Percentiles rank a stretch among this genome's conserved stretches.
These are phyloP conservation scores for Acanthosepion esculentum DNA, from an alignment of 2,888 invertebrate species.

Conservation along the genomic window DNA sequence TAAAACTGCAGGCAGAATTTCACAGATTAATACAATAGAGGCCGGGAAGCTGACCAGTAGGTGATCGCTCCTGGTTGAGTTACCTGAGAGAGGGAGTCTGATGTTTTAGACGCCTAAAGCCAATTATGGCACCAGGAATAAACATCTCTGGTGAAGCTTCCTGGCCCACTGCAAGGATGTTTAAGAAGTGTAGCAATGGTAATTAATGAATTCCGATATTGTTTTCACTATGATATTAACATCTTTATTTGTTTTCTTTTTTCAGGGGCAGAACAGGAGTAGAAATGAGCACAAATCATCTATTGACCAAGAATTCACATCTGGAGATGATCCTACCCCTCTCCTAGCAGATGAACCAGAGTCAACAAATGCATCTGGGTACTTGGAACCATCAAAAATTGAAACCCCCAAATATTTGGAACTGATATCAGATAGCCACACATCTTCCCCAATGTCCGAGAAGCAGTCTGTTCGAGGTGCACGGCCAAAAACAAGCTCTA, in stretches of 20 bases:
- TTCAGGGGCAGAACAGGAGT: slow-evolving; percentile 17
- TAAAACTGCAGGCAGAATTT: too few relatives aligned
- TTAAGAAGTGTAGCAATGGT: too few relatives aligned
- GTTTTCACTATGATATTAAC: background rate
- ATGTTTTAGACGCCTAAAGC: too few relatives aligned
- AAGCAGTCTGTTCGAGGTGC: slow-evolving; percentile 38
- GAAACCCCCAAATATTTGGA: slow-evolving; percentile 46
- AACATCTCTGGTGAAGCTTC: too few relatives aligned
- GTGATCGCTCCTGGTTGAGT: too few relatives aligned
- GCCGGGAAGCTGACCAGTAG: too few relatives aligned
- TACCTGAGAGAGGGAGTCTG: too few relatives aligned
- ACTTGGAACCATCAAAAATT: slow-evolving; percentile 45
- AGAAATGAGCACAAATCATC: slow-evolving; percentile 10
- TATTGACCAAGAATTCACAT: slow-evolving; percentile 40
- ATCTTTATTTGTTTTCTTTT: background rate
- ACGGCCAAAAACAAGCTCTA: slow-evolving; percentile 41
- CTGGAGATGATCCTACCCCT: slow-evolving; percentile 43
- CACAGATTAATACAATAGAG: too few relatives aligned
- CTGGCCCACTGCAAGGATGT: too few relatives aligned
- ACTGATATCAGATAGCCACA: slow-evolving; percentile 34
- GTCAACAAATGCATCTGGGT: slow-evolving; percentile 44
- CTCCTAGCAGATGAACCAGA: background rate
- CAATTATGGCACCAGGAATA: too few relatives aligned
- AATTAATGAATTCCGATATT: background rate
- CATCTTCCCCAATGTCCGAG: background rate